Conservation (phyloP, 2,113 vertebrate genomes). For the Cynocephalus volans region DNA sequence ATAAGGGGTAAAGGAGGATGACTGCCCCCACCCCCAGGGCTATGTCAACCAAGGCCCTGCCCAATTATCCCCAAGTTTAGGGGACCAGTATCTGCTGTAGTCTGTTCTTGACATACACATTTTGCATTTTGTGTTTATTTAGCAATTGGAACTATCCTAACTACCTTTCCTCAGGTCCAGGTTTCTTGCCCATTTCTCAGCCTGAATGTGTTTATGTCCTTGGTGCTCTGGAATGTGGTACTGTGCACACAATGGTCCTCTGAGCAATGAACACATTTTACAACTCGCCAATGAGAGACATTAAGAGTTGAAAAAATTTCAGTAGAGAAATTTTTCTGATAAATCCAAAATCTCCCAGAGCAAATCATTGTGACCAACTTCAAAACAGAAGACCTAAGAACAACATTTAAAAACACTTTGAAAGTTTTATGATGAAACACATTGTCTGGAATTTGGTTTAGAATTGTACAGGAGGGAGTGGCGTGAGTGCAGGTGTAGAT, state of each 20-base stretch:
- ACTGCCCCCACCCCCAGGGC: not conserved
- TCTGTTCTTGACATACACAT: not conserved
- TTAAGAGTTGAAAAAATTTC: not conserved
- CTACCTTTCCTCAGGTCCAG: not conserved
- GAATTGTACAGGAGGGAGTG: not conserved
- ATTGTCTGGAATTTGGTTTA: not conserved
- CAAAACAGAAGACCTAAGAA: slow-evolving; percentile 32
- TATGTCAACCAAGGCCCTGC: not conserved
- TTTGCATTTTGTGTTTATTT: not conserved
- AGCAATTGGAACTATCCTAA: not conserved
- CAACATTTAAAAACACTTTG: not conserved
- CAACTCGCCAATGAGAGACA: not conserved
- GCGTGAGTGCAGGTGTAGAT: not conserved
- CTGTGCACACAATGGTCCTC: not conserved
- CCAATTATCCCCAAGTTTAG: not conserved
- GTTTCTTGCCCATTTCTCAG: not conserved
- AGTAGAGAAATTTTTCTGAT: slow-evolving; percentile 17
- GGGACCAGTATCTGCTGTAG: not conserved
- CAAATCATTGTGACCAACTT: not conserved
- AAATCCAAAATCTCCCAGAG: not conserved
- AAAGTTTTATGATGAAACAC: slow-evolving; percentile 10
- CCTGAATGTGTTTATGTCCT: not conserved
- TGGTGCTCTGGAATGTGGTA: not conserved
- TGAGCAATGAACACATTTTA: not conserved
- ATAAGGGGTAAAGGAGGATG: not conserved